Evolutionary conservation across 2,113 vertebrate species (phyloP).

Genomic region (Pollachius pollachius): DNA sequence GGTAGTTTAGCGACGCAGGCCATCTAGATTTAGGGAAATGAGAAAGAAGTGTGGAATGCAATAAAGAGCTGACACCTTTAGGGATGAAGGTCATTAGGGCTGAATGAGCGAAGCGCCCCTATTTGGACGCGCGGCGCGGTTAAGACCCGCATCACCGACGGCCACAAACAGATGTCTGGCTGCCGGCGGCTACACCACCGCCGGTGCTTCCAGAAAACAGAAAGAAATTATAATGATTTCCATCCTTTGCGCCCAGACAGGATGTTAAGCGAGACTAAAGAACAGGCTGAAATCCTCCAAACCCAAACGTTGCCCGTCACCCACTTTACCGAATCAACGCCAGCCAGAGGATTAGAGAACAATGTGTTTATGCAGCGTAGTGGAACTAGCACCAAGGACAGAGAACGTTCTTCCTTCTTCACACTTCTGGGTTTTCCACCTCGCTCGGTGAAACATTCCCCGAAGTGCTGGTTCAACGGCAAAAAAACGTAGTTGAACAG

Average conservation of each 20-base stretch:
- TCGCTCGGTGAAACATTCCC: background rate
- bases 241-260: constrained; percentile 35
- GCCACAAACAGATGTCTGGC: constrained; percentile 73
- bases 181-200: constrained; percentile 56
- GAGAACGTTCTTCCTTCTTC: constrained; percentile 30
- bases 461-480: too few relatives aligned
- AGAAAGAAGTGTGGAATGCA: constrained; percentile 29
- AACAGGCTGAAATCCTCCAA: constrained; percentile 34
- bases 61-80: constrained; percentile 50
- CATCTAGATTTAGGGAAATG: constrained; percentile 55
- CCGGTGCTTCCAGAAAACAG: background rate
- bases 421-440: constrained; percentile 15
- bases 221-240: constrained; percentile 38
- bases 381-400: constrained; percentile 56
- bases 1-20: constrained; percentile 21
- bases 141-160: constrained; percentile 59
- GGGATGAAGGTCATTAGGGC: constrained; percentile 58
- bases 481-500: too few relatives aligned
- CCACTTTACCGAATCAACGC: background rate
- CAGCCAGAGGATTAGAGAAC: background rate
- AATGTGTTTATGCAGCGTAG: background rate
- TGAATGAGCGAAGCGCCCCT: constrained; percentile 61
- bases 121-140: constrained; percentile 60
- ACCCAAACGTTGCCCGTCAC: background rate
- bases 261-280: constrained; percentile 16